These are phyloP conservation scores for Leguminivora glycinivorella DNA, from an alignment of 1,140 invertebrate genomes.

Conservation along the genomic window DNA sequence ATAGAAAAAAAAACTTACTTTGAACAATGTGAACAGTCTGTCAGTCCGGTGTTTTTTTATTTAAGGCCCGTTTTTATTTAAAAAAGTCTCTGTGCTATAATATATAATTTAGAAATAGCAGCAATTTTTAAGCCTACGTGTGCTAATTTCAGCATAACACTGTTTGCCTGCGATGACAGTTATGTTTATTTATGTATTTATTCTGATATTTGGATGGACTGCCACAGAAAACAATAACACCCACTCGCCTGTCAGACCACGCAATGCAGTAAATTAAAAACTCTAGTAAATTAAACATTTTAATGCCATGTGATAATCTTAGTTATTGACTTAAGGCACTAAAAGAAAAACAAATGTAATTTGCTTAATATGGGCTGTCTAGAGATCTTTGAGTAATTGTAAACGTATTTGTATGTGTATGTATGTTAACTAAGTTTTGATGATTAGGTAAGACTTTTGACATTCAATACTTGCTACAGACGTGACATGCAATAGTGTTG, in stretches of 20 bases:
- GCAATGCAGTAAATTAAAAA: background rate
- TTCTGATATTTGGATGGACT: background rate
- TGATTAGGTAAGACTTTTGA: too few species aligned
- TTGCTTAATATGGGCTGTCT: background rate
- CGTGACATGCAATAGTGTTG: too few species aligned
- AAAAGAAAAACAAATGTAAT: background rate
- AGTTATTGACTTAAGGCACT: background rate
- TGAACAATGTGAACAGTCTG: too few species aligned
- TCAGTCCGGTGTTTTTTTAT: too few species aligned
- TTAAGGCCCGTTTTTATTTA: too few species aligned
- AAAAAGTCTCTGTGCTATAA: too few species aligned
- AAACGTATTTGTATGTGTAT: background rate
- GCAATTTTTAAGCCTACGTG: background rate
- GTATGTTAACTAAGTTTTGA: too few species aligned
- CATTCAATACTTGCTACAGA: too few species aligned
- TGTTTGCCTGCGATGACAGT: background rate
- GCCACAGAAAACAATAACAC: constrained; percentile 10
- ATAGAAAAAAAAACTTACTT: too few species aligned
- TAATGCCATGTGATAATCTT: background rate
- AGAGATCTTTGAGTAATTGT: background rate
- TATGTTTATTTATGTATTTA: background rate
- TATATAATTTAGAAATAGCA: too few species aligned
- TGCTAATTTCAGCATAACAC: background rate
- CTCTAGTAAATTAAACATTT: constrained; percentile 15
- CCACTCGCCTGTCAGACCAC: constrained; percentile 1